Percentiles rank a stretch among this genome's conserved stretches.
Conservation (phyloP, 2,797 vertebrate species). For the Microcaecilia unicolor region DNA sequence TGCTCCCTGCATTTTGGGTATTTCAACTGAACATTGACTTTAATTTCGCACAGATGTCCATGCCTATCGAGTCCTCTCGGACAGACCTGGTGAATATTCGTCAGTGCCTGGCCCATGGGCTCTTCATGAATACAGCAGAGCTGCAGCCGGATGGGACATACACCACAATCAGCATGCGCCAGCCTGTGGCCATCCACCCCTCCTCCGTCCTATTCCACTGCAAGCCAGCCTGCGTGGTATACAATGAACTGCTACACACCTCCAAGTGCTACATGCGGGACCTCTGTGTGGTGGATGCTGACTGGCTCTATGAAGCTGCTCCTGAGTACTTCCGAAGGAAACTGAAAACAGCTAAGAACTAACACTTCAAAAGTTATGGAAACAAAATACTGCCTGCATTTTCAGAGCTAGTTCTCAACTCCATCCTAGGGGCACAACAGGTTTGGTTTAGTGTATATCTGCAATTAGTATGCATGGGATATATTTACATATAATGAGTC, state of each 20-base stretch:
- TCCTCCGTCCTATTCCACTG: conserved; percentile 89
- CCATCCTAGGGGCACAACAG: too few species aligned
- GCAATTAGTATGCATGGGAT: too few species aligned
- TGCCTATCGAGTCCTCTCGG: conserved; percentile 75
- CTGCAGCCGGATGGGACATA: conserved; percentile 81
- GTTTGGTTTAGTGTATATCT: too few species aligned
- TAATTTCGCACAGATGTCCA: conserved; percentile 63
- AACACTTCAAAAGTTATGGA: too few species aligned
- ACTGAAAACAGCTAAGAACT: conserved; percentile 58
- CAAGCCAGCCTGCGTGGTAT: conserved; percentile 81
- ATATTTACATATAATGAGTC: too few species aligned
- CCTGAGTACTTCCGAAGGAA: conserved; percentile 82
- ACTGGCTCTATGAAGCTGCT: conserved; percentile 85
- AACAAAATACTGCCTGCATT: too few species aligned
- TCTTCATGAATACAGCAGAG: conserved; percentile 84
- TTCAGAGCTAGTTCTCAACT: too few species aligned
- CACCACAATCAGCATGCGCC: conserved; percentile 73
- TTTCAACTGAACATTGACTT: too few species aligned
- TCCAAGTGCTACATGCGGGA: conserved; percentile 92
- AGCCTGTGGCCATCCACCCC: conserved; percentile 82
- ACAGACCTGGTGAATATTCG: conserved; percentile 63
- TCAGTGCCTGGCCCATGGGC: conserved; percentile 83
- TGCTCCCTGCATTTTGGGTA: too few species aligned
- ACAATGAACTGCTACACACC: conserved; percentile 83
- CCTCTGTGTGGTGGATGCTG: conserved; percentile 79